phyloP scores from a whole-genome alignment of 2,888 invertebrate genomes.

The Drosophila colorata region DNA sequence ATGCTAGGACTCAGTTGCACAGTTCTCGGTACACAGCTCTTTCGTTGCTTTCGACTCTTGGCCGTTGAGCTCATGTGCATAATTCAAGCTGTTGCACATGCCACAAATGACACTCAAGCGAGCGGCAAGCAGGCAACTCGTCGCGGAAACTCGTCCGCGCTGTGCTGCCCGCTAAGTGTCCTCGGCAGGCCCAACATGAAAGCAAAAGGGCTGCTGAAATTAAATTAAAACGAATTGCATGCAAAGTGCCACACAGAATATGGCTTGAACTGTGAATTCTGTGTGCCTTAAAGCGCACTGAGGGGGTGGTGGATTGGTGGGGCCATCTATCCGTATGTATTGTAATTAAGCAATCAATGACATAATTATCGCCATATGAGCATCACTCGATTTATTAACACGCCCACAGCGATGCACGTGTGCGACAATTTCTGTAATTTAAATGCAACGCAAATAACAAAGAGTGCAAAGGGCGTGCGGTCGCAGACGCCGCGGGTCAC shows the following conservation, averaged over 20 bases:
- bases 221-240: constrained; percentile 78
- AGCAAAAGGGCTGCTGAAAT: constrained; percentile 76
- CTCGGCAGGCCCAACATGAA: constrained; percentile 70
- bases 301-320: neutral
- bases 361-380: constrained; percentile 79
- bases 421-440: constrained; percentile 60
- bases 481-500: neutral
- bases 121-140: constrained; percentile 34
- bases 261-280: constrained; percentile 1
- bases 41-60: constrained; percentile 22
- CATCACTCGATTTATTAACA: constrained; percentile 79
- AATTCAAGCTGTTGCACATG: constrained; percentile 80
- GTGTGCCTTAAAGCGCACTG: constrained; percentile 16
- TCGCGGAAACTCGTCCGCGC: constrained; percentile 16
- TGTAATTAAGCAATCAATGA: constrained; percentile 81
- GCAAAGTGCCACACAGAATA: constrained; percentile 70
- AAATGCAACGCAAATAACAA: constrained; percentile 53
- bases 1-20: constrained; percentile 10
- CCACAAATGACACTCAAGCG: constrained; percentile 67
- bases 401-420: constrained; percentile 54
- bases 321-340: constrained; percentile 55
- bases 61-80: constrained; percentile 71
- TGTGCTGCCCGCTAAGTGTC: constrained; percentile 57
- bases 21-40: constrained; percentile 11
- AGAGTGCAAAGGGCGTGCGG: constrained; percentile 9